Base-by-base conservation (phyloP, 37 sponge, comb jelly and placozoan species). In the Diacarnus erythraeanus region DNA sequence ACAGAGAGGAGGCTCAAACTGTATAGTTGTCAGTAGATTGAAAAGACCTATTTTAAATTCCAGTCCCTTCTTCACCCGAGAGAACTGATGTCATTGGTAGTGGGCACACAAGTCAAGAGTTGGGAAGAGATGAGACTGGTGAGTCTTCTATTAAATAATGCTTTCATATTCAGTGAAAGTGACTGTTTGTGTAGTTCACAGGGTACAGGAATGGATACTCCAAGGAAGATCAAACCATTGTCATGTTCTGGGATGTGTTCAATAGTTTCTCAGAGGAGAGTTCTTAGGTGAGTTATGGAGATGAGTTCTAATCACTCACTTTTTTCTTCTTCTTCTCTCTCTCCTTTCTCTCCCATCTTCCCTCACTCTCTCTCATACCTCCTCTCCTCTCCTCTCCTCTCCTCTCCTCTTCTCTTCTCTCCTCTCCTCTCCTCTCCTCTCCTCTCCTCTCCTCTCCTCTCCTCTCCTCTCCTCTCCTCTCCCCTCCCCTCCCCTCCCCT, bases 231-330 rank as follows among this genome's bases (percentile, higher is more conserved):
- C 80, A 78, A 17, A 80, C 76, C 41, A 95, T 98, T 42, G 68
- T 44, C 42, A 23, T 71, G 35, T 98, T 98, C 81, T 98, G 99
- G 99, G 77, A 83, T 41, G 81, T 89, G 20, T 82, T 95, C 73
- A 65, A 91, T 40, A 80, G 66, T 9, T 79, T 98, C 26, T 79
- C 91, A 30, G 30, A 65, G 15, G 88, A 80, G 12, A n/a, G n/a
- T n/a, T n/a, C n/a, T n/a, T n/a, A n/a, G n/a, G n/a, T n/a, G n/a
- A n/a, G n/a, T n/a, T n/a, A n/a, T n/a, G n/a, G n/a, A n/a, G n/a
- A n/a, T n/a, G n/a, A n/a, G n/a, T n/a, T n/a, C n/a, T n/a, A n/a
- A n/a, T 36, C 69, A 35, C 27, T 68, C 69, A 35, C 35, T 36
- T 38, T 38, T 36, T 36, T 26, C 69, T 68, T 68, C 69, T 38